These are phyloP conservation scores for Zosterops japonicus DNA, from an alignment of 2,113 vertebrate species.

Conservation along the genomic window DNA sequence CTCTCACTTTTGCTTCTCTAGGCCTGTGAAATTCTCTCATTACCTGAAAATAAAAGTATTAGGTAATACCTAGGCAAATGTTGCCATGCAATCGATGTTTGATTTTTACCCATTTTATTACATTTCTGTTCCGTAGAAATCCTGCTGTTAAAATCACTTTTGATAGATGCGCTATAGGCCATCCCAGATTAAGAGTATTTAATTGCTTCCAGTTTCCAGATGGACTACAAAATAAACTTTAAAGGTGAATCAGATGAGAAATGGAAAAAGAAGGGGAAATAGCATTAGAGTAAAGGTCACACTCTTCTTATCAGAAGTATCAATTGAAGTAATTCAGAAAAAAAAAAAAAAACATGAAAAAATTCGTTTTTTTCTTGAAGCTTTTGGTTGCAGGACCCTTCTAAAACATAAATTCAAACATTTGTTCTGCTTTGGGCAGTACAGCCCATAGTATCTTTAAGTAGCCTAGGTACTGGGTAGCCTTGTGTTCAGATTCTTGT, in stretches of 20 bases:
- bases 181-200: background rate
- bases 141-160: background rate
- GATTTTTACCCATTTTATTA: background rate
- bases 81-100: background rate
- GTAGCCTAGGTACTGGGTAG: background rate
- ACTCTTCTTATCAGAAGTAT: background rate
- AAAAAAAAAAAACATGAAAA: background rate
- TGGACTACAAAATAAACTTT: constrained; percentile 1
- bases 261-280: background rate
- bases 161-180: background rate
- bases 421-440: background rate
- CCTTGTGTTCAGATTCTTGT: background rate
- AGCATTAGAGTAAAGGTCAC: background rate
- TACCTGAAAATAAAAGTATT: background rate
- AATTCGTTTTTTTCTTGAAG: background rate
- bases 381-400: background rate
- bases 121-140: background rate
- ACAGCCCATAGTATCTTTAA: background rate
- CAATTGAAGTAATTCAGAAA: background rate
- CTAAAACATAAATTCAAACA: background rate
- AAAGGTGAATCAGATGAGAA: constrained; percentile 15
- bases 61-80: background rate
- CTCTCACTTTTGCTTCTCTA: background rate
- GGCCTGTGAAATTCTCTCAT: background rate
- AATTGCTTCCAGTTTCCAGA: background rate